Evolutionary conservation across 2,113 vertebrate species (phyloP).

Genomic region (Crocuta crocuta): DNA sequence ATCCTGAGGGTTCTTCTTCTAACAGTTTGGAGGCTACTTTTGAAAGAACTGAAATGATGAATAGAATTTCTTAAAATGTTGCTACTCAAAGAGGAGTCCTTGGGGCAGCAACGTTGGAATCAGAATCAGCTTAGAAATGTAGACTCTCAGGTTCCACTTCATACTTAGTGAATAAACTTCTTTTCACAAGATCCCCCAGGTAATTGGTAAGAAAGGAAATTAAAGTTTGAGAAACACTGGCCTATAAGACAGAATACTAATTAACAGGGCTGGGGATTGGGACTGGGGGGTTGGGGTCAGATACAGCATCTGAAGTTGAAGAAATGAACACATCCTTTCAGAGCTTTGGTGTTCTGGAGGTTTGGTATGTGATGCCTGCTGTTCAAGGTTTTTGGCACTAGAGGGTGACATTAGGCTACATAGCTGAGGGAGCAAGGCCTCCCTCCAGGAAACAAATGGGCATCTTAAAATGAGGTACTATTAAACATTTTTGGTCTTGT

Average conservation of each 20-base stretch:
- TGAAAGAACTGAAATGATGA: not conserved
- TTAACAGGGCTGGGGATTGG: not conserved
- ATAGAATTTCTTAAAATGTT: not conserved
- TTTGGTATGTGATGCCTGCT: not conserved
- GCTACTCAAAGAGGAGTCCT: not conserved
- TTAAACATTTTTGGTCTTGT: not conserved
- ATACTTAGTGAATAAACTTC: not conserved
- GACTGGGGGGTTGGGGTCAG: not conserved
- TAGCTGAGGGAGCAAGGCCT: not conserved
- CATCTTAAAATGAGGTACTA: not conserved
- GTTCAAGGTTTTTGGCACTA: conserved; percentile 63
- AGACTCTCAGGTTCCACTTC: not conserved
- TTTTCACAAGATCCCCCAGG: not conserved
- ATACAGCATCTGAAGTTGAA: not conserved
- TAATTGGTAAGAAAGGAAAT: not conserved
- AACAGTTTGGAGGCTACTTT: not conserved
- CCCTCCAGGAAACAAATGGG: not conserved
- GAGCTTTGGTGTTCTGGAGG: too few species aligned
- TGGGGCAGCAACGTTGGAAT: not conserved
- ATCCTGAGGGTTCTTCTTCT: not conserved
- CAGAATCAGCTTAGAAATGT: not conserved
- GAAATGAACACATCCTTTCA: not conserved
- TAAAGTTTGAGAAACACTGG: not conserved
- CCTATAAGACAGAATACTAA: not conserved
- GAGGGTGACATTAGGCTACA: conserved; percentile 55